phyloP scores from a whole-genome alignment of 2,888 invertebrate species.

The Campoplex capitator region DNA sequence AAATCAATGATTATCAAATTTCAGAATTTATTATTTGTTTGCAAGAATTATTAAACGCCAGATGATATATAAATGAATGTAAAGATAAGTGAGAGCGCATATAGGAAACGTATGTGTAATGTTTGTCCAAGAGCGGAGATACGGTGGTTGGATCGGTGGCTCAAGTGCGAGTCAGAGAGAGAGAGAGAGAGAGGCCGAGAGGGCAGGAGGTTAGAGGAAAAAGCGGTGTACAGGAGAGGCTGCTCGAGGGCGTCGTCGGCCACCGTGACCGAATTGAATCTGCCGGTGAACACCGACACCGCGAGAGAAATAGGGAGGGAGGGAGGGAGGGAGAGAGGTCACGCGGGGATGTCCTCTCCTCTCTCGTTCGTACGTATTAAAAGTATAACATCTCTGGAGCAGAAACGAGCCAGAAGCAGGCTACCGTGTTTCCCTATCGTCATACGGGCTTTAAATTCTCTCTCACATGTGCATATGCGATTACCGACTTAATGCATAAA shows the following conservation, averaged over 20 bases:
- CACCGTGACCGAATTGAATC: constrained; percentile 83
- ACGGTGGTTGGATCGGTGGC: constrained; percentile 81
- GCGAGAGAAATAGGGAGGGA: constrained; percentile 54
- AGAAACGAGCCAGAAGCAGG: constrained; percentile 38
- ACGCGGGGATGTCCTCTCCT: constrained; percentile 29
- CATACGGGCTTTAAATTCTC: constrained; percentile 55
- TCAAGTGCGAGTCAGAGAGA: constrained; percentile 54
- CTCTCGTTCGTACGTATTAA: constrained; percentile 25
- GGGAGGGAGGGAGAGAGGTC: constrained; percentile 20
- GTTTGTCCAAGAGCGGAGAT: constrained; percentile 80
- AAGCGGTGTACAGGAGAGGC: constrained; percentile 63
- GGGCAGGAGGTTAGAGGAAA: constrained; percentile 70
- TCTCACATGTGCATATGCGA: constrained; percentile 36
- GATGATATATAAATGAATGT: neutral
- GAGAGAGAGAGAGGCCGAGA: constrained; percentile 32
- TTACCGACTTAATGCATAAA: neutral
- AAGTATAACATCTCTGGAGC: constrained; percentile 25
- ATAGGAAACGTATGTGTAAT: constrained; percentile 62
- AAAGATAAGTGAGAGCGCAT: constrained; percentile 12
- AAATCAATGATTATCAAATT: too few relatives aligned
- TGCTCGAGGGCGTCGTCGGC: constrained; percentile 77
- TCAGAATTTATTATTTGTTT: neutral
- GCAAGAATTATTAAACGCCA: neutral
- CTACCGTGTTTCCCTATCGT: constrained; percentile 53
- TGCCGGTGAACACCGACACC: constrained; percentile 80